Percentiles rank a stretch among this genome's conserved stretches.
Evolutionary conservation across 2,888 invertebrate genomes (phyloP).

Genomic region (Ophioninae sp.): DNA sequence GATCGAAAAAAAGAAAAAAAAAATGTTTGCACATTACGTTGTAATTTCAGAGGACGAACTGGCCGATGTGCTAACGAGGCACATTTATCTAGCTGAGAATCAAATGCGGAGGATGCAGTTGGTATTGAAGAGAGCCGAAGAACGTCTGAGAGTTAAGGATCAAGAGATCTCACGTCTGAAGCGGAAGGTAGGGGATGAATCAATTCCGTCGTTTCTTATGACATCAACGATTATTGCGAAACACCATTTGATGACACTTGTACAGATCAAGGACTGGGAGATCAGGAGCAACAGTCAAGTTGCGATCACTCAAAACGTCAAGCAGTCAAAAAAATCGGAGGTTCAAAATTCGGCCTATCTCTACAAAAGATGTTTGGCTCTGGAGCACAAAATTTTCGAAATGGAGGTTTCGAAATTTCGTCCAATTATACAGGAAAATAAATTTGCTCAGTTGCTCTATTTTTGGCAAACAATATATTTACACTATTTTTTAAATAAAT

Average conservation of each 20-base stretch:
- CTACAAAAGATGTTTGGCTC: conserved; percentile 70
- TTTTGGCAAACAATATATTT: background rate
- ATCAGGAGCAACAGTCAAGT: conserved; percentile 70
- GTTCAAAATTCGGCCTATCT: conserved; percentile 72
- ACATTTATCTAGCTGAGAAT: conserved; percentile 71
- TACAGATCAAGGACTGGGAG: conserved; percentile 74
- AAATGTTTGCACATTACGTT: background rate
- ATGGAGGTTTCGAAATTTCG: conserved; percentile 73
- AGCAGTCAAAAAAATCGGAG: conserved; percentile 67
- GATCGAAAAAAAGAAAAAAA: background rate
- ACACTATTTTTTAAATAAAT: too few relatives aligned
- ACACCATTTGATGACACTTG: background rate
- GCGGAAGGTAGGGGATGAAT: conserved; percentile 67
- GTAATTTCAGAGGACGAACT: conserved; percentile 70
- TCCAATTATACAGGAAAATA: conserved; percentile 8
- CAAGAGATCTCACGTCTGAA: conserved; percentile 72
- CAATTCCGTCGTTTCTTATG: background rate
- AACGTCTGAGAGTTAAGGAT: conserved; percentile 70
- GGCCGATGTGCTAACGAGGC: conserved; percentile 69
- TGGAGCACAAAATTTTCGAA: conserved; percentile 73
- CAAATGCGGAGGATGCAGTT: conserved; percentile 73
- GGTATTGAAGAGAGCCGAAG: conserved; percentile 70
- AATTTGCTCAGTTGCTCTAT: background rate
- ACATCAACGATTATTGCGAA: conserved; percentile 21
- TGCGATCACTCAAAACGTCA: conserved; percentile 66